Conservation (phyloP, 2,113 vertebrate species). For the Agapornis roseicollis region DNA sequence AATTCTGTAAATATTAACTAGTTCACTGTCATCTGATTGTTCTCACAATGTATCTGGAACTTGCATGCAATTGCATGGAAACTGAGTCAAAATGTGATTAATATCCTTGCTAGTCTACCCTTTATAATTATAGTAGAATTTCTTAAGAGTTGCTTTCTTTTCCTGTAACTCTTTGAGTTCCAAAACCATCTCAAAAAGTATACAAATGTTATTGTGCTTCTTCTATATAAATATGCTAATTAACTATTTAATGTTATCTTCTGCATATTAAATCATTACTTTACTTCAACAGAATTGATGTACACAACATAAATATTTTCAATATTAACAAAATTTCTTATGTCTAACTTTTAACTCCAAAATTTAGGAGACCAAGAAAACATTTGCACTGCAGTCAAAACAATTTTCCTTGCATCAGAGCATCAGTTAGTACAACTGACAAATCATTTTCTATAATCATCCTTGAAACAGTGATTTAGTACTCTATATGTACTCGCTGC, state of each 20-base stretch:
- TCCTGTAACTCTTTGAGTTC: not conserved
- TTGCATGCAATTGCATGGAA: not conserved
- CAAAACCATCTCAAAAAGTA: not conserved
- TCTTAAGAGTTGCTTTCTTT: not conserved
- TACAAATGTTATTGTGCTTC: not conserved
- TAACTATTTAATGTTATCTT: not conserved
- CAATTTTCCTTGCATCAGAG: not conserved
- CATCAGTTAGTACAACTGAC: not conserved
- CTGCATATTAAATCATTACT: not conserved
- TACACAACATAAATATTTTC: not conserved
- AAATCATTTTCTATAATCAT: not conserved
- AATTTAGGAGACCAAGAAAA: not conserved
- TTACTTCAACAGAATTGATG: not conserved
- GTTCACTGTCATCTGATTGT: not conserved
- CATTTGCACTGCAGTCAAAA: not conserved
- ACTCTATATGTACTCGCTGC: rapidly evolving
- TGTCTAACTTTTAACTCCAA: not conserved
- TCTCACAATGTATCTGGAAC: not conserved
- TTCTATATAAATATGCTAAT: not conserved
- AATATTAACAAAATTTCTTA: not conserved
- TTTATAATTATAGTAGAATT: not conserved
- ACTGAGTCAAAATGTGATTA: not conserved
- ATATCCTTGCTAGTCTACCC: not conserved
- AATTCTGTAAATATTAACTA: slow-evolving; percentile 15
- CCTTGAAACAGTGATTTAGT: not conserved